Percentiles rank a stretch among this genome's conserved stretches.
Conservation (phyloP, 2,888 invertebrate genomes). For the Lacanobia wlatinum region DNA sequence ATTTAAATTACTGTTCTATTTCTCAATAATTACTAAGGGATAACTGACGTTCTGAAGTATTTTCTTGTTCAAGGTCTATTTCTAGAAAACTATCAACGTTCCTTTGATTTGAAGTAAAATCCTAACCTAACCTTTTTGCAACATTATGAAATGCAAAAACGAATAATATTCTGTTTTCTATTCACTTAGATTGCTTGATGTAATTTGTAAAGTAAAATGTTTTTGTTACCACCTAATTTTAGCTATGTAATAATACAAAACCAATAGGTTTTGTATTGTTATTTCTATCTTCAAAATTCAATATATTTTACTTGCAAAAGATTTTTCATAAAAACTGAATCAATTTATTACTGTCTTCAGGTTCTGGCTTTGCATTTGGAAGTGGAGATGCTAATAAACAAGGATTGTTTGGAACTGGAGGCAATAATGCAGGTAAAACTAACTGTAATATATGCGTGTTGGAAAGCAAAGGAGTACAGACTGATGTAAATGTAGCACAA, state of each 20-base stretch:
- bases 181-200: neutral
- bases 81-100: neutral
- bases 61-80: neutral
- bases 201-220: neutral
- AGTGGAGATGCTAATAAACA: slow-evolving; percentile 85
- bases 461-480: too few species aligned
- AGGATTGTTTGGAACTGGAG: slow-evolving; percentile 71
- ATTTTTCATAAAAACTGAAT: neutral
- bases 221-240: neutral
- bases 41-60: neutral
- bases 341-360: slow-evolving; percentile 15
- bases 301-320: neutral
- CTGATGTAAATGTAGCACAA: too few species aligned
- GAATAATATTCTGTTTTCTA: neutral
- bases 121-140: slow-evolving; percentile 50
- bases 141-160: slow-evolving; percentile 11
- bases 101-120: slow-evolving; percentile 2
- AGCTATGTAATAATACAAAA: neutral
- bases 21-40: slow-evolving; percentile 9
- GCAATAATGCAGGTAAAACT: slow-evolving; percentile 70
- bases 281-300: neutral
- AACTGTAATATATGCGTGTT: too few species aligned
- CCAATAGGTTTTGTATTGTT: neutral
- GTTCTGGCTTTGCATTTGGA: slow-evolving; percentile 81
- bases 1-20: neutral